Percentiles rank a stretch among this genome's conserved stretches.
Conservation (phyloP, 2,888 invertebrate genomes). For the Zelleria hepariella region DNA sequence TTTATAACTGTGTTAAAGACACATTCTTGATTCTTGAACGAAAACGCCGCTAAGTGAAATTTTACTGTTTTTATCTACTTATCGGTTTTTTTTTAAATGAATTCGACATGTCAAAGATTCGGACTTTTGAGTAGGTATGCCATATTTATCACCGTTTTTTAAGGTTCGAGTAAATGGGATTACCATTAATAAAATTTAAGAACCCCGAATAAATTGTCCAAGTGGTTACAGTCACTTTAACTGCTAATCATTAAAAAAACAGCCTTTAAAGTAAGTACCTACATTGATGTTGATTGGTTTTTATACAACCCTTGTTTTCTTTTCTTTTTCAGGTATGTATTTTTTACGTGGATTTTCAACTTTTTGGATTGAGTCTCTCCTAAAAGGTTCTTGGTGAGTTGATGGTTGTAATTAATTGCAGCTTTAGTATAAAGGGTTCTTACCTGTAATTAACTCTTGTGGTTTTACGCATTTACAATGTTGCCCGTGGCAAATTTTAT, state of each 20-base stretch:
- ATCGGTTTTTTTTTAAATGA: too few species aligned
- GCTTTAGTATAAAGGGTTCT: slow-evolving; percentile 11
- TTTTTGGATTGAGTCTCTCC: background rate
- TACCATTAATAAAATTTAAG: slow-evolving; percentile 18
- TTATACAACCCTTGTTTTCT: slow-evolving; percentile 31
- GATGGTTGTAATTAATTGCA: slow-evolving; percentile 11
- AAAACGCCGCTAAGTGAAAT: too few species aligned
- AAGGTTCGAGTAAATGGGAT: slow-evolving; percentile 13
- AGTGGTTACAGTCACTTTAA: slow-evolving; percentile 23
- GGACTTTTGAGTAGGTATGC: too few species aligned
- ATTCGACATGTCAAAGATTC: too few species aligned
- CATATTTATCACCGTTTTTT: slow-evolving; percentile 12
- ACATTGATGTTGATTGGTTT: slow-evolving; percentile 1
- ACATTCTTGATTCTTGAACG: too few species aligned
- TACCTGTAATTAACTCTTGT: too few species aligned
- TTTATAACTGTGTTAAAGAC: too few species aligned
- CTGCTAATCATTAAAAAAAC: slow-evolving; percentile 9
- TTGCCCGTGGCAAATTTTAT: background rate
- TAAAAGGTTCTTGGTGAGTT: background rate
- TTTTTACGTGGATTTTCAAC: background rate
- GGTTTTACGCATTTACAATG: background rate
- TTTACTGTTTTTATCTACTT: too few species aligned
- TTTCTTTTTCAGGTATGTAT: slow-evolving; percentile 39
- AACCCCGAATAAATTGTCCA: slow-evolving; percentile 26
- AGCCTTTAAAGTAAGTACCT: too few species aligned